Evolutionary conservation across 1,140 invertebrate genomes (phyloP).

Genomic region (Cataglyphis hispanica): DNA sequence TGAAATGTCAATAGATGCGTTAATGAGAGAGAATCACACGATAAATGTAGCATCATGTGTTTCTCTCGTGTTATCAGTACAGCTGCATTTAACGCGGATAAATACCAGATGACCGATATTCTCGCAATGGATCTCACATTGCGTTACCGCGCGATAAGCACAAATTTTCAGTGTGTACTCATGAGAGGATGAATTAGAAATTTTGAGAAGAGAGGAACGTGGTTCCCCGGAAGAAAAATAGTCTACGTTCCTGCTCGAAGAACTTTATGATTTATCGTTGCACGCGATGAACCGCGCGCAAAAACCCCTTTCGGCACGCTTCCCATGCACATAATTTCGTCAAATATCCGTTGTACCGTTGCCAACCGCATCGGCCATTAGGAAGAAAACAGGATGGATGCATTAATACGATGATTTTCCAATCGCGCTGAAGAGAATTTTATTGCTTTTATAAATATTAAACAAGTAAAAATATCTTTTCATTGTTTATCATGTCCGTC

Average conservation of each 20-base stretch:
- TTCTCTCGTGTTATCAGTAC: neutral
- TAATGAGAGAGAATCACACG: slow-evolving; percentile 12
- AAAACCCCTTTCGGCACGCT: slow-evolving; percentile 40
- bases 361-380: slow-evolving; percentile 41
- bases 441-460: neutral
- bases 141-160: neutral
- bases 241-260: slow-evolving; percentile 2
- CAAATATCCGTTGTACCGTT: slow-evolving; percentile 56
- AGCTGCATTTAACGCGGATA: neutral
- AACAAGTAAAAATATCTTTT: neutral
- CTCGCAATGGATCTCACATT: too few species aligned
- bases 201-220: neutral
- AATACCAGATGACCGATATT: neutral
- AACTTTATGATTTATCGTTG: slow-evolving; percentile 53
- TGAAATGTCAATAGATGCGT: neutral
- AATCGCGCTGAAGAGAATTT: slow-evolving; percentile 2
- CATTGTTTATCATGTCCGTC: neutral
- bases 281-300: slow-evolving; percentile 3
- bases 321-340: slow-evolving; percentile 61
- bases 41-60: slow-evolving; percentile 31
- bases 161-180: neutral
- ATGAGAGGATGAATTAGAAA: slow-evolving; percentile 25
- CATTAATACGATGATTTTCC: slow-evolving; percentile 15
- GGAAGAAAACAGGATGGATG: neutral
- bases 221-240: neutral